Evolutionary conservation across 92 coral and sea anemone species (phyloP), one percentile per base, ranked within the genome.

Genomic region (Muricea muricata): DNA sequence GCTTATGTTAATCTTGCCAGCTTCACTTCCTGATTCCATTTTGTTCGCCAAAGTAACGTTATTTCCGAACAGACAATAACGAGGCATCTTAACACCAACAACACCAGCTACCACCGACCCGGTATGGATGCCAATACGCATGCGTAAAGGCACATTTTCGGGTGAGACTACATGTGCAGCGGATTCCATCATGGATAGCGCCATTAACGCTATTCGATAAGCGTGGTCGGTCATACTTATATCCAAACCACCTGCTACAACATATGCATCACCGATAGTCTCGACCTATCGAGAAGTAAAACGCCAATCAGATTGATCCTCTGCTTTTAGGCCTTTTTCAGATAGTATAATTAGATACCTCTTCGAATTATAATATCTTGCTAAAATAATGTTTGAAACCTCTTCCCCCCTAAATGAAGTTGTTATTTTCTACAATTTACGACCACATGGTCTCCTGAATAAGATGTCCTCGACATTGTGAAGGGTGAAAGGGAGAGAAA

Each of bases 221-320:
- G 93, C 94, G 56, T 94, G 95, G n/a, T 94, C 91, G 9, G 85
- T 90, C 31, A 93, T 92, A 15, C 60, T 39, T 23, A 69, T 89
- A 80, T 94, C 94, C 70, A 94, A 86, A 17, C 96, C 95, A 14
- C 98, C 95, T 20, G 98, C 96, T 3, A 94, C 95, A 28, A 94
- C 98, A 66, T 94, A 94, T 32, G 98, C 98, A 76, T 94, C 95
- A 10, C 98, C 95, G 66, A 94, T 92, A 1, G 98, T 94, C 87
- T 94, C 95, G 21, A 92, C 92, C 95, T 94, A 34, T 1, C 6
- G 40, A 73, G 30, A 13, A 72, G 46, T 24, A n/a, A n/a, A n/a
- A n/a, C n/a, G n/a, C n/a, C n/a, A n/a, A n/a, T n/a, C n/a, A 9
- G 42, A 15, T n/a, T 55, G 21, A 5, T 4, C 6, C 30, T 32